Base-by-base conservation (phyloP, 2,113 vertebrate species). In the Rhegmatorhina hoffmannsi region DNA sequence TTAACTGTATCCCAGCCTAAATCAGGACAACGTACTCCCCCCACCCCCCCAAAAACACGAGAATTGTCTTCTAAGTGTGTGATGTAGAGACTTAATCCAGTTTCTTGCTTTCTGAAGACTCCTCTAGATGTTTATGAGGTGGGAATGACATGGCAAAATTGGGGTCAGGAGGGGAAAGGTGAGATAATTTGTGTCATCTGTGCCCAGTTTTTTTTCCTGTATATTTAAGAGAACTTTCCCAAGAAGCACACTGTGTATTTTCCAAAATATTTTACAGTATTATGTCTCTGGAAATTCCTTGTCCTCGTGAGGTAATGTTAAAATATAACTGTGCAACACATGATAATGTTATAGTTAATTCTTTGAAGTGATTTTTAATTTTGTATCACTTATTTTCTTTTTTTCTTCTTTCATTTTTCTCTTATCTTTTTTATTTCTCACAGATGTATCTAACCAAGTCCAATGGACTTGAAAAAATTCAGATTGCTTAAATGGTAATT, bases 91-190 rank as follows among this genome's bases (percentile, higher is more conserved):
- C 10, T 6, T 50, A 36, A 10, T 38, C 13, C 3, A 8, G 5
- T 16, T 11, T 67, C 13, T 14, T 53, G 13, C 47, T 55, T 60
- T 64, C 9, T 68, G 47, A 24, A 53, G 14, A 58, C 8, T 84
- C 0, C 13, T 84, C 38, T 55, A 63, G 68, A 26, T 12, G 23
- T 12, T 36, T 50, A 9, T 0, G 0, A 89, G 4, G 17, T 53
- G 40, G 18, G 16, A 75, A 67, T 82, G 33, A 20, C 6, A 2
- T 43, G 4, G 20, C 20, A 63, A 81, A 79, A 33, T 4, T 15
- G 1, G 7, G 10, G 9, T 3, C 10, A 29, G 34, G 23, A 63
- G 4, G 7, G 19, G 9, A 87, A 63, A 13, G 13, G 5, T 52
- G 33, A 79, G 46, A 33, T 70, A 43, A 63, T 17, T n/a, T 31